phyloP scores from a whole-genome alignment of 2,113 vertebrate genomes.

The Heterotilapia buettikoferi region DNA sequence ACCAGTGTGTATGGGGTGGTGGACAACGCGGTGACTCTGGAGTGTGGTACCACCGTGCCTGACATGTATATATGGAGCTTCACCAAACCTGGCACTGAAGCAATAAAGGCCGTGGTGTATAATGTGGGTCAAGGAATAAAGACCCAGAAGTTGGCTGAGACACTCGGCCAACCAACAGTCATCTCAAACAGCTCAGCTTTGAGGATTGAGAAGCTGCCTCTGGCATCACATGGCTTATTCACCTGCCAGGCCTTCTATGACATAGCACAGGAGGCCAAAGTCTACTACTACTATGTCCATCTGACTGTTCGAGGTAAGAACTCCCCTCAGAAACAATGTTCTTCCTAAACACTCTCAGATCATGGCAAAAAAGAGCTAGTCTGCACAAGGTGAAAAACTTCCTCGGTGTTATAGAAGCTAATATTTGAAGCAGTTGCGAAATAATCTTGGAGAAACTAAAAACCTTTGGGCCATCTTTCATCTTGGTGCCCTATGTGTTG shows the following conservation, averaged over 20 bases:
- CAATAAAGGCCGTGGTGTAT: slow-evolving; percentile 68
- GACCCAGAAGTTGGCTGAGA: slow-evolving; percentile 59
- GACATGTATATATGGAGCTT: slow-evolving; percentile 86
- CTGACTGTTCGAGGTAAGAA: slow-evolving; percentile 79
- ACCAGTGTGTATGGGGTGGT: slow-evolving; percentile 72
- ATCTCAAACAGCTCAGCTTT: slow-evolving; percentile 77
- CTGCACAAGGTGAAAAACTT: not conserved
- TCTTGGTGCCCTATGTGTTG: not conserved
- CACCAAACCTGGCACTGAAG: slow-evolving; percentile 66
- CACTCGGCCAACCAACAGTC: slow-evolving; percentile 70
- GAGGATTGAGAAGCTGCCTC: slow-evolving; percentile 71
- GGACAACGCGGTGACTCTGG: slow-evolving; percentile 72
- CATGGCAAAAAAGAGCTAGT: not conserved
- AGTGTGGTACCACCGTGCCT: slow-evolving; percentile 60
- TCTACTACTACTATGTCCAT: slow-evolving; percentile 72
- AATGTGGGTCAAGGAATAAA: slow-evolving; percentile 69
- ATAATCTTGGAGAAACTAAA: not conserved
- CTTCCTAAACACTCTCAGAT: not conserved
- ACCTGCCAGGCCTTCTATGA: slow-evolving; percentile 85
- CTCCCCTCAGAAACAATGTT: not conserved
- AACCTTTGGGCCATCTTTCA: not conserved
- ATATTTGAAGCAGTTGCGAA: not conserved
- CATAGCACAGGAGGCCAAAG: slow-evolving; percentile 43
- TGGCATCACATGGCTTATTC: slow-evolving; percentile 78
- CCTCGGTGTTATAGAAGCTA: not conserved